phyloP scores from a whole-genome alignment of 2,888 invertebrate species.

The Spisula solida region DNA sequence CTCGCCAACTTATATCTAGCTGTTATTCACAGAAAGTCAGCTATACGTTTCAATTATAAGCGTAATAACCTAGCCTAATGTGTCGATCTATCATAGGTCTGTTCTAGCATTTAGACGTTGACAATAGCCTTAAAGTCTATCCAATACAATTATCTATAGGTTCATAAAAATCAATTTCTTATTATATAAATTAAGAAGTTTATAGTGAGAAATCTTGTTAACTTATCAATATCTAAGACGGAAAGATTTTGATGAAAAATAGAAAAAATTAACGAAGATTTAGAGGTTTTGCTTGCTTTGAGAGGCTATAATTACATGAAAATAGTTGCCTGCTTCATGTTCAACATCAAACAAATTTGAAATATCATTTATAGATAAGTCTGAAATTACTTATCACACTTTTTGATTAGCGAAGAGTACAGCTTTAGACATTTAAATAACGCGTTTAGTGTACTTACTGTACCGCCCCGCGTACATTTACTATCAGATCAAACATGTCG shows the following conservation, averaged over 20 bases:
- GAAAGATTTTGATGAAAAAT: background rate
- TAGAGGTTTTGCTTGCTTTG: background rate
- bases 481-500: too few species aligned
- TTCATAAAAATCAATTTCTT: constrained; percentile 30
- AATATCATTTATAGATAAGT: constrained; percentile 22
- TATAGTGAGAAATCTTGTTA: constrained; percentile 13
- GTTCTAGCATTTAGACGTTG: background rate
- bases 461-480: too few species aligned
- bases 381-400: constrained; percentile 4
- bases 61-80: constrained; percentile 52
- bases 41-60: constrained; percentile 57
- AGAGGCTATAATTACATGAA: background rate
- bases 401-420: background rate
- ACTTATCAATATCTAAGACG: constrained; percentile 14
- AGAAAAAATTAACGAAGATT: constrained; percentile 22
- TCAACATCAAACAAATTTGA: constrained; percentile 3
- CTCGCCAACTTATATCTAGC: constrained; percentile 18
- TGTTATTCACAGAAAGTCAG: constrained; percentile 21
- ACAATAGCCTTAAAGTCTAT: constrained; percentile 25
- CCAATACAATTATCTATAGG: constrained; percentile 6
- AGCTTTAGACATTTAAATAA: background rate
- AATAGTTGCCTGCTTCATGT: background rate
- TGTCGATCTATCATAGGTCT: constrained; percentile 24
- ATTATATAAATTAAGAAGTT: constrained; percentile 27
- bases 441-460: background rate